Conservation (phyloP, 2,888 invertebrate genomes). For the Pheosia gnoma region DNA sequence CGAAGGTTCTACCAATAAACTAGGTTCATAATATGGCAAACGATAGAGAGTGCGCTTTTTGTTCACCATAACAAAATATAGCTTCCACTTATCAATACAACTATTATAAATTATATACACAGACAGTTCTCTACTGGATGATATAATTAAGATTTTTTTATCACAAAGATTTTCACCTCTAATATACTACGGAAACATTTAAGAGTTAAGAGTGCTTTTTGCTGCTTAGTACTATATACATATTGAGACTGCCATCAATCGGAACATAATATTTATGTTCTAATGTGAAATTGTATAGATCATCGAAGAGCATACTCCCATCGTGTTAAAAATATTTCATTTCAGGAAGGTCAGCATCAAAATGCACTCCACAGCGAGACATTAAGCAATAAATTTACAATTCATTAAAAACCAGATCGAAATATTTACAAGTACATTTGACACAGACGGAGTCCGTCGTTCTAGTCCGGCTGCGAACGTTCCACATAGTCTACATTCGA, state of each 20-base stretch:
- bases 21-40: slow-evolving; percentile 65
- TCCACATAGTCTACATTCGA: slow-evolving; percentile 54
- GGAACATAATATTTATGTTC: background rate
- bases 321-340: background rate
- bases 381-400: slow-evolving; percentile 62
- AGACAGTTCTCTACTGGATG: slow-evolving; percentile 67
- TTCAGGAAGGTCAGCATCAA: slow-evolving; percentile 35
- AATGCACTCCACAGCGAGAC: slow-evolving; percentile 57
- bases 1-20: slow-evolving; percentile 45
- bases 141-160: slow-evolving; percentile 69
- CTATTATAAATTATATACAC: slow-evolving; percentile 66
- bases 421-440: slow-evolving; percentile 69
- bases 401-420: slow-evolving; percentile 69
- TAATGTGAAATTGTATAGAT: background rate
- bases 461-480: slow-evolving; percentile 44
- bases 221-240: slow-evolving; percentile 40
- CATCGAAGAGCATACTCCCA: background rate
- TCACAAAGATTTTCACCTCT: slow-evolving; percentile 75
- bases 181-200: slow-evolving; percentile 68
- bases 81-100: slow-evolving; percentile 68
- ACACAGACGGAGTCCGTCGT: slow-evolving; percentile 41
- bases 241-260: slow-evolving; percentile 5
- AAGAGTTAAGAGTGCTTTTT: slow-evolving; percentile 54
- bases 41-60: slow-evolving; percentile 63
- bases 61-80: slow-evolving; percentile 79